Evolutionary conservation across 2,797 vertebrate species (phyloP).

Genomic region (Poeciliopsis infans): DNA sequence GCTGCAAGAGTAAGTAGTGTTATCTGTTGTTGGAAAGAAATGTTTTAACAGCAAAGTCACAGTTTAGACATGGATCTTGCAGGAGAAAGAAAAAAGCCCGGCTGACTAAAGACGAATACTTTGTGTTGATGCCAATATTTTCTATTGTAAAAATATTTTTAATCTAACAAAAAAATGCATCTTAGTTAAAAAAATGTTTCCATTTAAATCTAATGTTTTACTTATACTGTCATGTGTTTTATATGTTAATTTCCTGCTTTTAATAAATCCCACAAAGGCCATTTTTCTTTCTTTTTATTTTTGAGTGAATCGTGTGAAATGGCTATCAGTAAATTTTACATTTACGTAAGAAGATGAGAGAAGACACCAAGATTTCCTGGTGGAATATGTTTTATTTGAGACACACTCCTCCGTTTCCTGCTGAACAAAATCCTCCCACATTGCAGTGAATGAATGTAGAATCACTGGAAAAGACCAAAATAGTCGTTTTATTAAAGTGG

Average conservation of each 20-base stretch:
- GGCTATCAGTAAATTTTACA: not conserved
- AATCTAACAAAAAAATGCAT: too few species aligned
- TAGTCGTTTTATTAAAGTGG: slow-evolving; percentile 35
- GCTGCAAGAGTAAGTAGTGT: too few species aligned
- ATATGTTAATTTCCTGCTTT: not conserved
- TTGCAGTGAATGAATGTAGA: slow-evolving; percentile 18
- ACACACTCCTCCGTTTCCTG: slow-evolving; percentile 34
- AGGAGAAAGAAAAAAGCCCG: too few species aligned
- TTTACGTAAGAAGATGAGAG: slow-evolving; percentile 30
- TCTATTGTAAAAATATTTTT: too few species aligned
- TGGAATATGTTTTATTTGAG: slow-evolving; percentile 32
- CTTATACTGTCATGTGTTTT: not conserved
- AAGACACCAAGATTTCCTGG: slow-evolving; percentile 14
- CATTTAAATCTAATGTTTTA: too few species aligned
- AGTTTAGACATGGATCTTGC: too few species aligned
- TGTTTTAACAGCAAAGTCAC: too few species aligned
- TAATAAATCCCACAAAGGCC: not conserved
- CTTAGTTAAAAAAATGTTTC: too few species aligned
- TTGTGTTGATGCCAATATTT: too few species aligned
- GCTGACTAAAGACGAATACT: too few species aligned
- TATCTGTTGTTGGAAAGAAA: too few species aligned
- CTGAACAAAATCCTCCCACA: slow-evolving; percentile 50
- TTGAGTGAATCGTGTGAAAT: not conserved
- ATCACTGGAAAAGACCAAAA: slow-evolving; percentile 31
- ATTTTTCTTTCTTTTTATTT: not conserved